These are phyloP conservation scores for Hippocampus comes DNA, from an alignment of 2,113 vertebrate species.

Conservation along the genomic window DNA sequence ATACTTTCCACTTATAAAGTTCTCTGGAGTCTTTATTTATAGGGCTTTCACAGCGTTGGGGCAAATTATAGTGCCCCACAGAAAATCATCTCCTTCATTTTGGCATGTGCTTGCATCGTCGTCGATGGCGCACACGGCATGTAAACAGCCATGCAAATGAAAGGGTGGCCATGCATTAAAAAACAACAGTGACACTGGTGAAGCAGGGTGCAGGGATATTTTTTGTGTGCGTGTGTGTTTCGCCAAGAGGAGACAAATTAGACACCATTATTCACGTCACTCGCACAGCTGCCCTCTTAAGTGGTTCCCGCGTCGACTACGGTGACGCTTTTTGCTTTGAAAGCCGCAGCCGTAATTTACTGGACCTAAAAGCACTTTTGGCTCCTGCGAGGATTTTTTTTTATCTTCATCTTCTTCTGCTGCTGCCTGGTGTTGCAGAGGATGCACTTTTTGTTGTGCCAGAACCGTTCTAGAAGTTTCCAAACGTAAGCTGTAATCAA, in stretches of 20 bases:
- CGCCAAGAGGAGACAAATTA: slow-evolving; percentile 77
- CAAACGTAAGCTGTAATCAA: slow-evolving; percentile 14
- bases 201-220: slow-evolving; percentile 43
- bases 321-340: slow-evolving; percentile 72
- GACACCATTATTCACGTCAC: slow-evolving; percentile 73
- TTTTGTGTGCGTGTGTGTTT: slow-evolving; percentile 4
- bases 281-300: slow-evolving; percentile 72
- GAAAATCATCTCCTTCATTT: slow-evolving; percentile 55
- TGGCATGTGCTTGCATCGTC: slow-evolving; percentile 17
- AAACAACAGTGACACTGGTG: slow-evolving; percentile 56
- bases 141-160: slow-evolving; percentile 54
- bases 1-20: slow-evolving; percentile 65
- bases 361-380: slow-evolving; percentile 62
- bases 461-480: slow-evolving; percentile 1
- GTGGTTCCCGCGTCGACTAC: slow-evolving; percentile 74
- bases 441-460: slow-evolving; percentile 27
- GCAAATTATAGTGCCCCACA: slow-evolving; percentile 56
- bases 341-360: slow-evolving; percentile 72
- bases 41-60: slow-evolving; percentile 52
- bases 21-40: slow-evolving; percentile 64
- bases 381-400: slow-evolving; percentile 50
- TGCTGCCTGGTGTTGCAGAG: slow-evolving; percentile 23
- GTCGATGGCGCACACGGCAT: slow-evolving; percentile 39
- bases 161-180: slow-evolving; percentile 29
- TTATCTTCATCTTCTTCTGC: not conserved